A percentile compares a stretch with the other conserved stretches of the same genome.
Evolutionary conservation across 2,797 vertebrate species (phyloP).

Genomic region (Arrhamphus sclerolepis): DNA sequence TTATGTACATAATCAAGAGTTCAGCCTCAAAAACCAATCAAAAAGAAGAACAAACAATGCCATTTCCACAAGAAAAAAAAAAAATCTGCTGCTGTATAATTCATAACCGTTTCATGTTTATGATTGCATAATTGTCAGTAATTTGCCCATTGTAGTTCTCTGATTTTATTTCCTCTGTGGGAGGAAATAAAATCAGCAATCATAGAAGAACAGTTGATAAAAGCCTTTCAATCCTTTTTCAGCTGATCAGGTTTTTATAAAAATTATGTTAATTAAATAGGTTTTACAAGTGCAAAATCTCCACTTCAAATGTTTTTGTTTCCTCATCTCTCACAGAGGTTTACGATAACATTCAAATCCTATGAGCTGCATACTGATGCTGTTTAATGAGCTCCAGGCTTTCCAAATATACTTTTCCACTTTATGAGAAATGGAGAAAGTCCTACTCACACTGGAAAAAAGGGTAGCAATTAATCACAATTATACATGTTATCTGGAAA

Average conservation of each 20-base stretch:
- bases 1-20: conserved; percentile 72
- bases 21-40: conserved; percentile 51
- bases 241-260: conserved; percentile 14
- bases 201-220: conserved; percentile 10
- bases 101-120: conserved; percentile 34
- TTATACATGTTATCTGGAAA: neutral
- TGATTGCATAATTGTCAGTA: conserved; percentile 65
- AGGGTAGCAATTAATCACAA: neutral
- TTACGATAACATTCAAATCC: conserved; percentile 12
- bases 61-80: conserved; percentile 41
- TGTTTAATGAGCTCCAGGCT: conserved; percentile 9
- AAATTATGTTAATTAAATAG: conserved; percentile 21
- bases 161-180: conserved; percentile 8
- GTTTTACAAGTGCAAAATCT: conserved; percentile 35
- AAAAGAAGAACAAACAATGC: conserved; percentile 35
- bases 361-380: conserved; percentile 37
- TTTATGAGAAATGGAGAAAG: conserved; percentile 18
- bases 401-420: conserved; percentile 12
- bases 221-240: conserved; percentile 7
- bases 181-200: conserved; percentile 1
- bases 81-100: conserved; percentile 31
- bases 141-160: conserved; percentile 22
- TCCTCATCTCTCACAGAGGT: conserved; percentile 14
- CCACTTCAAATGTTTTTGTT: conserved; percentile 18
- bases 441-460: neutral